phyloP scores from a whole-genome alignment of 2,888 invertebrate genomes.

The Siphlonurus alternatus region DNA sequence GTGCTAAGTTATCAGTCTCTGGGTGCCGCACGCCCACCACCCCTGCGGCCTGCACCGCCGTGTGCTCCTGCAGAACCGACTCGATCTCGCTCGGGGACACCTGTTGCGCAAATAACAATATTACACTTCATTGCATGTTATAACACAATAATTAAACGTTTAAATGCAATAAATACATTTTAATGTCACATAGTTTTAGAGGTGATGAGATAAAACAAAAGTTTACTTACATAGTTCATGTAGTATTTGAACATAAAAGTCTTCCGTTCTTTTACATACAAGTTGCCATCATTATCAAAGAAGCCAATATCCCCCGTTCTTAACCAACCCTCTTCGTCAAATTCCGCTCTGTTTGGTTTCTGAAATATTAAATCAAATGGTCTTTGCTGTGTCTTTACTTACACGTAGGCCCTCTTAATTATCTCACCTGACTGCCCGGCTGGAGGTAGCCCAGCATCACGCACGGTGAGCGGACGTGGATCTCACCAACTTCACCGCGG shows the following conservation, averaged over 20 bases:
- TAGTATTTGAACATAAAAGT: not conserved
- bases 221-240: not conserved
- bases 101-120: no score
- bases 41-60: not conserved
- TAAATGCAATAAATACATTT: no score
- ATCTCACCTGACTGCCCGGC: not conserved
- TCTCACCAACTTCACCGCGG: not conserved
- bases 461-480: not conserved
- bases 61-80: not conserved
- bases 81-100: slow-evolving; percentile 5
- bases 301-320: not conserved
- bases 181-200: no score
- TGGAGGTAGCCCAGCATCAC: not conserved
- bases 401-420: no score
- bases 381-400: not conserved
- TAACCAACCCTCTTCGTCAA: not conserved
- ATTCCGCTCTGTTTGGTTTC: not conserved
- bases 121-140: no score
- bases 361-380: no score
- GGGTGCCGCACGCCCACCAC: slow-evolving; percentile 5
- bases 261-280: not conserved
- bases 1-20: not conserved
- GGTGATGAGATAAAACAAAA: no score
- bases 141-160: no score
- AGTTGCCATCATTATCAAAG: not conserved